These are phyloP conservation scores for Sprattus sprattus DNA, from an alignment of 2,113 vertebrate genomes.

Conservation along the genomic window DNA sequence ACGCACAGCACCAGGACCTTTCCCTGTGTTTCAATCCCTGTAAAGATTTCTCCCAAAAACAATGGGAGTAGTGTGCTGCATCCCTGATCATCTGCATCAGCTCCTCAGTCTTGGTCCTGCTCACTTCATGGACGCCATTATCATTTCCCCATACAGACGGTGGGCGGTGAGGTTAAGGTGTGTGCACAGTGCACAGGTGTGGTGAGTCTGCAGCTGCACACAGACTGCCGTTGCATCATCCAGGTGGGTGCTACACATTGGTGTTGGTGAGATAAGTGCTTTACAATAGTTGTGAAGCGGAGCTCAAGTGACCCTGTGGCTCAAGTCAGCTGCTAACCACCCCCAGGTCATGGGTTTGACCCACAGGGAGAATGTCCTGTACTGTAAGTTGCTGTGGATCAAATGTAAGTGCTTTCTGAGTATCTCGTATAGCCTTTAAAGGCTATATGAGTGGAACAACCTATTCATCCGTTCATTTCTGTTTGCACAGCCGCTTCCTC, in stretches of 20 bases:
- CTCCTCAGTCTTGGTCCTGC: neutral
- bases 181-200: neutral
- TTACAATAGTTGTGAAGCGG: neutral
- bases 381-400: neutral
- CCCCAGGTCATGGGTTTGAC: neutral
- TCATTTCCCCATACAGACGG: neutral
- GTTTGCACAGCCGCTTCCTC: neutral
- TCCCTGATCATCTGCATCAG: neutral
- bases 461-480: neutral
- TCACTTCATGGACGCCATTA: neutral
- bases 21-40: conserved; percentile 61
- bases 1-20: conserved; percentile 59
- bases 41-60: conserved; percentile 64
- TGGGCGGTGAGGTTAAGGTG: neutral
- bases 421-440: neutral
- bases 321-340: neutral
- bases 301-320: neutral
- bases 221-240: neutral
- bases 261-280: neutral
- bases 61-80: conserved; percentile 40
- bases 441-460: no score
- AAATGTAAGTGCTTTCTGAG: neutral
- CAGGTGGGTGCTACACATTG: neutral
- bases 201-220: neutral
- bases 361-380: neutral